These are phyloP conservation scores for Leptopilina drosophilae DNA, from an alignment of 2,888 invertebrate genomes.

Conservation along the genomic window DNA sequence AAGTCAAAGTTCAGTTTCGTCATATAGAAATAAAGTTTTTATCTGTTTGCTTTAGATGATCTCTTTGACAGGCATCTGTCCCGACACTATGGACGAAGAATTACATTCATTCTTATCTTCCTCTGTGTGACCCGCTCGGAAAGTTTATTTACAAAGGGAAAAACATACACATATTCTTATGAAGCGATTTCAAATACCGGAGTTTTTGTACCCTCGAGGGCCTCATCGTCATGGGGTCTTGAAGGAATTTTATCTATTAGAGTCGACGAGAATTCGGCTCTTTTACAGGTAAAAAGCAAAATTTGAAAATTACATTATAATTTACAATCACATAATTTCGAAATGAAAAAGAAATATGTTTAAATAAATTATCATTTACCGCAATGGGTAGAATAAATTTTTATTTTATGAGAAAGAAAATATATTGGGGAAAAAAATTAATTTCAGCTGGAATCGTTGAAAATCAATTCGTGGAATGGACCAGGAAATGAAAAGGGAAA, in stretches of 20 bases:
- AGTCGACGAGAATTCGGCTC: constrained; percentile 60
- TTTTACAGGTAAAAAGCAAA: constrained; percentile 65
- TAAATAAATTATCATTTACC: too few species aligned
- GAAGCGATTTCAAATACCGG: constrained; percentile 70
- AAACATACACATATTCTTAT: constrained; percentile 70
- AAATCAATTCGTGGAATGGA: constrained; percentile 69
- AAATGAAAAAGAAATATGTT: too few species aligned
- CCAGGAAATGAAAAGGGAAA: constrained; percentile 53
- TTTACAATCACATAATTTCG: too few species aligned
- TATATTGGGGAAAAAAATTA: background rate
- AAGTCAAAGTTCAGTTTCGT: constrained; percentile 5
- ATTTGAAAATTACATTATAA: background rate
- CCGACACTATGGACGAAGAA: constrained; percentile 34
- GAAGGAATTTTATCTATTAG: constrained; percentile 67
- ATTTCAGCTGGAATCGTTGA: constrained; percentile 66
- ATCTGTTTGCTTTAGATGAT: constrained; percentile 40
- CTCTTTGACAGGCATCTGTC: constrained; percentile 21
- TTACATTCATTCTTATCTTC: constrained; percentile 42
- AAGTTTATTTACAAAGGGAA: constrained; percentile 68
- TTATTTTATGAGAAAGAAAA: background rate
- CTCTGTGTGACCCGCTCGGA: constrained; percentile 43
- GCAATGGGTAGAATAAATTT: too few species aligned
- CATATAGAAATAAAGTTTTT: constrained; percentile 7
- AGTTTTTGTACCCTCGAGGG: constrained; percentile 69
- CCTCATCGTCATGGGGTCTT: constrained; percentile 72